phyloP scores from a whole-genome alignment of 2,113 vertebrate species.

The Pseudonaja textilis region DNA sequence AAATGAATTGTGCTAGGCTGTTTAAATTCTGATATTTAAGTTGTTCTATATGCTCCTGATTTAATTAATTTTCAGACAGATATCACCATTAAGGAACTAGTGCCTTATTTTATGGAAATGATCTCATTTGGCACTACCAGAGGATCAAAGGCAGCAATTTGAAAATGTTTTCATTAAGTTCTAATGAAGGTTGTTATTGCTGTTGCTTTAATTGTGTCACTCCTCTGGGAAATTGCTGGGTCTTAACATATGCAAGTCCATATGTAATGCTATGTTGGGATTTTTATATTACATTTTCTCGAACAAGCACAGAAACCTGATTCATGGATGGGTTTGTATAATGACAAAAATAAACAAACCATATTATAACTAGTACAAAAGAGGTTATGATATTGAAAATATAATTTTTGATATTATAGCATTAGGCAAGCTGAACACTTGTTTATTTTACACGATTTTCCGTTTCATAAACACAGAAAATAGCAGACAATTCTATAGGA shows the following conservation, averaged over 20 bases:
- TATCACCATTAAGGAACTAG: neutral
- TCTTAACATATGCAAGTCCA: neutral
- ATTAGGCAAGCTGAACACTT: neutral
- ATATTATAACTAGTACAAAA: neutral
- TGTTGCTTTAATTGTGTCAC: neutral
- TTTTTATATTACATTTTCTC: neutral
- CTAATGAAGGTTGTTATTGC: neutral
- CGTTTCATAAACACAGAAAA: neutral
- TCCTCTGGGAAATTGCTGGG: neutral
- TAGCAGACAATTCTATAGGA: neutral
- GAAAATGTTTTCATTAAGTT: neutral
- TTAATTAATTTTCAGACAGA: neutral
- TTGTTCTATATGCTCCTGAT: neutral
- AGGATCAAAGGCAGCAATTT: neutral
- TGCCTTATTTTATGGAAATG: neutral
- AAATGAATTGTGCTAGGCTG: neutral
- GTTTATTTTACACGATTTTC: neutral
- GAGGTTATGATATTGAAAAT: neutral
- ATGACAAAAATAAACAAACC: neutral
- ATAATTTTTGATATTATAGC: neutral
- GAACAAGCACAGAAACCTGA: neutral
- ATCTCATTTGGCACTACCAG: neutral
- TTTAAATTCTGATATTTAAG: neutral
- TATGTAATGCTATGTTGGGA: neutral
- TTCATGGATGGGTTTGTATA: neutral